Percentiles rank a stretch among this genome's conserved stretches.
These are phyloP conservation scores for Laticauda laticaudata DNA, from an alignment of 2,113 vertebrate species.

Conservation along the genomic window DNA sequence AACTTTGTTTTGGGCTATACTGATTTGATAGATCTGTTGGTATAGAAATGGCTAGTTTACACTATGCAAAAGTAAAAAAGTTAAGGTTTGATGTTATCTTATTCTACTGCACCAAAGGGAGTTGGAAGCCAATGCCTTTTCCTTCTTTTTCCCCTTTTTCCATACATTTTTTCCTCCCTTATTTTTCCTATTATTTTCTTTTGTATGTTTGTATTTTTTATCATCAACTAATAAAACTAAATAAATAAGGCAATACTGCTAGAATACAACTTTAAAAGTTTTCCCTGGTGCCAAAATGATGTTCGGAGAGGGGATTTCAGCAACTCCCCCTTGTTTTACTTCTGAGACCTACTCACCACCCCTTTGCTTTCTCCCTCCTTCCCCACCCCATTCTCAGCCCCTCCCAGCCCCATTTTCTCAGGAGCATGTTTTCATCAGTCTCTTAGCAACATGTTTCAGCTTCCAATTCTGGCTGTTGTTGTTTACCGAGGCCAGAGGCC, in stretches of 20 bases:
- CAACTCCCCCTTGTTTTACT: not conserved
- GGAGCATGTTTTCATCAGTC: not conserved
- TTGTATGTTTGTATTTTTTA: not conserved
- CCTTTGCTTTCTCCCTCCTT: not conserved
- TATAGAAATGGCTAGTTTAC: not conserved
- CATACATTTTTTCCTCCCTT: not conserved
- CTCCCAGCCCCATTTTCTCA: not conserved
- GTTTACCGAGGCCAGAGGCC: constrained; percentile 9
- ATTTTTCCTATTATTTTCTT: not conserved
- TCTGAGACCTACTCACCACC: rapidly evolving
- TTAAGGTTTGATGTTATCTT: not conserved
- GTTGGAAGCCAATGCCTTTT: too few relatives aligned
- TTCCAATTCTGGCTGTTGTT: constrained; percentile 26
- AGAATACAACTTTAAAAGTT: not conserved
- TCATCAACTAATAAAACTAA: not conserved
- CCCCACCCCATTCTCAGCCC: not conserved
- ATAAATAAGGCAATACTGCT: not conserved
- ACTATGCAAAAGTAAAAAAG: not conserved
- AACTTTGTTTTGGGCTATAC: not conserved
- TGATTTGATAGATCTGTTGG: not conserved
- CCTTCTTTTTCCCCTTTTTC: not conserved
- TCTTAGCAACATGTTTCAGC: constrained; percentile 20
- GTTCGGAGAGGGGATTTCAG: not conserved
- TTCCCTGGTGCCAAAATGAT: not conserved
- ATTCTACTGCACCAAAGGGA: not conserved